Evolutionary conservation across 2,113 vertebrate genomes (phyloP).

Genomic region (Cervus canadensis): DNA sequence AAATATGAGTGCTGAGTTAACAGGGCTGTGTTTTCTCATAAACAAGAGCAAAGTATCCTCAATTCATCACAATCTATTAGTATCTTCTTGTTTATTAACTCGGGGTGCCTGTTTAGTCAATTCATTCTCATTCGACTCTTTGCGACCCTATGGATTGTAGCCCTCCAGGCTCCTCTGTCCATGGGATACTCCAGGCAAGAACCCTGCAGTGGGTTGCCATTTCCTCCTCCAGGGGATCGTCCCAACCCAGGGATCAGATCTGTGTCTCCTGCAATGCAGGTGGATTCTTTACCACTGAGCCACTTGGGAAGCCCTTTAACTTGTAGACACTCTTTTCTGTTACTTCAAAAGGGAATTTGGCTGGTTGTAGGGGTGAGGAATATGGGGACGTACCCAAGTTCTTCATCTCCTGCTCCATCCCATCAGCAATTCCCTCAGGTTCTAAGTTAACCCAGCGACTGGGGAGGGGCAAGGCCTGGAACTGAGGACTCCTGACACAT

Average conservation of each 20-base stretch:
- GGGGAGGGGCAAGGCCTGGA: not conserved
- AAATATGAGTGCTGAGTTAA: accelerated
- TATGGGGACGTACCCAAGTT: not conserved
- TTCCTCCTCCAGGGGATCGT: not conserved
- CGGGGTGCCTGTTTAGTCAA: not conserved
- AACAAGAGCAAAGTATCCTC: not conserved
- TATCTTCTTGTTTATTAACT: not conserved
- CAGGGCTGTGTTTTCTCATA: not conserved
- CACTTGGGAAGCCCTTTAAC: not conserved
- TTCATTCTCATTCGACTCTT: not conserved
- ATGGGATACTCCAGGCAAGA: not conserved
- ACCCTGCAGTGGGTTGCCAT: not conserved
- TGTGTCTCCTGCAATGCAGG: not conserved
- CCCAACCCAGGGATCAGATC: not conserved
- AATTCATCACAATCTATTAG: not conserved
- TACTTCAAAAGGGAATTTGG: not conserved
- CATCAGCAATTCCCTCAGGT: accelerated
- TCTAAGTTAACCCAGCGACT: accelerated
- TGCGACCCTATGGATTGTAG: accelerated
- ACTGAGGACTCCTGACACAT: not conserved
- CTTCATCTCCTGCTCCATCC: not conserved
- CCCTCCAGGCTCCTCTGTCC: not conserved
- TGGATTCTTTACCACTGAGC: not conserved
- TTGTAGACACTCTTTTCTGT: not conserved
- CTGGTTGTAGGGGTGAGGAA: not conserved